Percentiles rank a stretch among this genome's conserved stretches.
phyloP scores from a whole-genome alignment of 1,140 invertebrate species.

The Pentalonia nigronervosa region DNA sequence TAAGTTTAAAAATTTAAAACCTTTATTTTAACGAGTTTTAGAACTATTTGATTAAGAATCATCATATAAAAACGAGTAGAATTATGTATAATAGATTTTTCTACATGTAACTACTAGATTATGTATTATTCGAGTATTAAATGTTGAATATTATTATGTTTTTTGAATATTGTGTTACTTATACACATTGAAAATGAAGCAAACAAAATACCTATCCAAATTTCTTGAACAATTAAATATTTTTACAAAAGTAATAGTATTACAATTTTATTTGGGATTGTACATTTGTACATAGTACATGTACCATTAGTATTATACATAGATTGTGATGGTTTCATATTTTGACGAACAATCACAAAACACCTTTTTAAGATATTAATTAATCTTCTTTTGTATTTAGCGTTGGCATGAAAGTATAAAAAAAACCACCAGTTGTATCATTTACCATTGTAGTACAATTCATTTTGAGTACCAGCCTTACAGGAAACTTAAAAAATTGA shows the following conservation, averaged over 20 bases:
- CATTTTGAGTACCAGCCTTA: neutral
- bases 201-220: no score
- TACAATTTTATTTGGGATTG: neutral
- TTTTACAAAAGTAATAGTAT: neutral
- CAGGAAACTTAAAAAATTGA: conserved; percentile 22
- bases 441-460: neutral
- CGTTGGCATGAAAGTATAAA: neutral
- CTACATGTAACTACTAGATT: neutral
- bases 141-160: neutral
- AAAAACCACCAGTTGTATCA: neutral
- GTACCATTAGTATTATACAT: neutral
- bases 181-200: no score
- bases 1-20: neutral
- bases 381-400: neutral
- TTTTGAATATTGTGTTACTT: no score
- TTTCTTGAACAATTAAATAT: no score
- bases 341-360: neutral
- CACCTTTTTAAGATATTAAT: neutral
- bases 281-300: no score
- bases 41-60: neutral
- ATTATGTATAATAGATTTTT: no score
- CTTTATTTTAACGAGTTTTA: neutral
- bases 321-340: neutral
- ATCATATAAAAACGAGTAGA: no score
- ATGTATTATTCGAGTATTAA: neutral